A percentile compares a stretch with the other conserved stretches of the same genome.
Evolutionary conservation across 2,797 vertebrate species (phyloP).

Genomic region (Spinus olivaceus): DNA sequence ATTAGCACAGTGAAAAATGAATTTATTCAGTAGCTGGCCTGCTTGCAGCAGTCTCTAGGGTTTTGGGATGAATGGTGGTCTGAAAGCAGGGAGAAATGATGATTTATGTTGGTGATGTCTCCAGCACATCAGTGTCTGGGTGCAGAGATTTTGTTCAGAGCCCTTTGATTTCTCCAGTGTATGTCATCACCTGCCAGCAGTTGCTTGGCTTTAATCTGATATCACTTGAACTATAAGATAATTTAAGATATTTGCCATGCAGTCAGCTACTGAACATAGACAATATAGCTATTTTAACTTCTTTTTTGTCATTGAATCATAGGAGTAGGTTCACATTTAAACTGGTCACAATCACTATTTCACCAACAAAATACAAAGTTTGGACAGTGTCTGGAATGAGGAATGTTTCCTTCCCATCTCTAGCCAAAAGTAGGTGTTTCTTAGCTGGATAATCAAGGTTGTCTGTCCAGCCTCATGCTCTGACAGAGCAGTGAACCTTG

Average conservation of each 20-base stretch:
- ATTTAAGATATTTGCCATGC: background rate
- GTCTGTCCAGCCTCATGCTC: background rate
- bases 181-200: background rate
- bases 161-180: background rate
- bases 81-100: background rate
- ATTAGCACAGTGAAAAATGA: background rate
- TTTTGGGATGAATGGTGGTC: background rate
- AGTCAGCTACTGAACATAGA: fast-evolving
- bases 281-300: background rate
- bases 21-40: background rate
- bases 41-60: background rate
- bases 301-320: background rate
- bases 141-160: background rate
- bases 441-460: background rate
- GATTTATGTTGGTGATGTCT: background rate
- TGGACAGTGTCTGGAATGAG: background rate
- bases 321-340: background rate
- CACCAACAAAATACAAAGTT: background rate
- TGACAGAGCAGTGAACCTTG: fast-evolving
- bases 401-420: background rate
- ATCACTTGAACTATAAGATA: background rate
- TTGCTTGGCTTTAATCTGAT: background rate
- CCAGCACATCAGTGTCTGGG: fast-evolving
- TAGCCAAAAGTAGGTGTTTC: background rate
- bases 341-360: background rate